Conservation (phyloP, 1,140 invertebrate genomes). For the Archivesica marissinica region DNA sequence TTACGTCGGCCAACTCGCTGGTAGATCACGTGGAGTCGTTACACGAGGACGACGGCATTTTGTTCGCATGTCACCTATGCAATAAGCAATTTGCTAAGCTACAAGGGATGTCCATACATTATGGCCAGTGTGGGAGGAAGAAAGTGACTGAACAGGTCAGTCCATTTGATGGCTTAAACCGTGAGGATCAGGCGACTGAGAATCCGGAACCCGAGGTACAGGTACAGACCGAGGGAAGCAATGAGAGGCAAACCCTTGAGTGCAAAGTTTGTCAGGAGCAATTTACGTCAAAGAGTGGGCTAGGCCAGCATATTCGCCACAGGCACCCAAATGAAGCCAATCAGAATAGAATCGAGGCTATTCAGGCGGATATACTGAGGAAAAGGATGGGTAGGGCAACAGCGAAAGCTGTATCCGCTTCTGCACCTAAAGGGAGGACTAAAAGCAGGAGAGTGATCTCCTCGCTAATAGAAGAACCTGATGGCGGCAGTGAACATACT, state of each 20-base stretch:
- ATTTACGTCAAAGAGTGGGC: neutral
- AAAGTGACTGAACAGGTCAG: too few species aligned
- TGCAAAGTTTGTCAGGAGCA: neutral
- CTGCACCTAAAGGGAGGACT: neutral
- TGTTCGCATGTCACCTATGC: constrained; percentile 4
- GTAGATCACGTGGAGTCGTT: neutral
- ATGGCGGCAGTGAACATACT: neutral
- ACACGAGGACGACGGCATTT: constrained; percentile 53
- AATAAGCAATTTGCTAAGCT: neutral
- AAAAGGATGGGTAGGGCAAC: neutral
- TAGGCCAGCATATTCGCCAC: neutral
- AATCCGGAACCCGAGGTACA: neutral
- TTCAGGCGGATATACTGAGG: neutral
- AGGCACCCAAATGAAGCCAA: neutral
- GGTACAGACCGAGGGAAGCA: neutral
- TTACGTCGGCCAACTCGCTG: neutral
- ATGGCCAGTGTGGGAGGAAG: neutral
- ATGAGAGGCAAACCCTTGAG: neutral
- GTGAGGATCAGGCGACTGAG: too few species aligned
- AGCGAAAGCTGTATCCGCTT: neutral
- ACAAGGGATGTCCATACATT: constrained; percentile 5
- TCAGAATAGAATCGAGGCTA: neutral
- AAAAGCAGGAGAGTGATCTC: neutral
- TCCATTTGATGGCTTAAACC: too few species aligned
- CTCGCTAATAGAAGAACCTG: neutral